phyloP scores from a whole-genome alignment of 2,113 vertebrate genomes.

The Formicarius rufipectus region DNA sequence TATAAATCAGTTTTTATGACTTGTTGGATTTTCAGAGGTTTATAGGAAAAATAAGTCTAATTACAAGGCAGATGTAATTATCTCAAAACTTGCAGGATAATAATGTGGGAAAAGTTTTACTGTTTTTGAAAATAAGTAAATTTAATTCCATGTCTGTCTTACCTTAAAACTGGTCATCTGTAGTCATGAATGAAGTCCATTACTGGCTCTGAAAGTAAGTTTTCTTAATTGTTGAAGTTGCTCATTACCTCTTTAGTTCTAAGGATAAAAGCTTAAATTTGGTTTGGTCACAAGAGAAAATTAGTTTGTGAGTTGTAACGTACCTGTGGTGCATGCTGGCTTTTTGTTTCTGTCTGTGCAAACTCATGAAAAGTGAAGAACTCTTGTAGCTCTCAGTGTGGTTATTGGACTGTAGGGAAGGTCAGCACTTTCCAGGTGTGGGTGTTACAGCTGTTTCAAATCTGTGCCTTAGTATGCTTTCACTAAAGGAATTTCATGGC shows the following conservation, averaged over 20 bases:
- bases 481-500: not conserved
- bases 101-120: not conserved
- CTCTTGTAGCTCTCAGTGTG: not conserved
- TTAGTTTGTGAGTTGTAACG: not conserved
- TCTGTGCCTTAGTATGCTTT: not conserved
- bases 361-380: not conserved
- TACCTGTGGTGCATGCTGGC: not conserved
- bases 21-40: not conserved
- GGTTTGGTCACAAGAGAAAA: not conserved
- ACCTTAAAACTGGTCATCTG: not conserved
- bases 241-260: not conserved
- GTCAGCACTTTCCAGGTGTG: not conserved
- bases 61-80: not conserved
- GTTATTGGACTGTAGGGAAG: not conserved
- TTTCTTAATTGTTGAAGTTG: not conserved
- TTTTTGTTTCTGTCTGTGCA: not conserved
- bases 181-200: not conserved
- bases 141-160: not conserved
- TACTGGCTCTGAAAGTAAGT: not conserved
- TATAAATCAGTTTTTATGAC: not conserved
- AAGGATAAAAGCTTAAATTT: not conserved
- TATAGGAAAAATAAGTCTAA: not conserved
- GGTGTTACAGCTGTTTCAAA: not conserved
- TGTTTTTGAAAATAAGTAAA: not conserved
- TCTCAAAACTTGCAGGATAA: not conserved